Percentiles rank a stretch among this genome's conserved stretches.
phyloP scores from a whole-genome alignment of 2,888 invertebrate species.

The Cecidostiba fungosa region DNA sequence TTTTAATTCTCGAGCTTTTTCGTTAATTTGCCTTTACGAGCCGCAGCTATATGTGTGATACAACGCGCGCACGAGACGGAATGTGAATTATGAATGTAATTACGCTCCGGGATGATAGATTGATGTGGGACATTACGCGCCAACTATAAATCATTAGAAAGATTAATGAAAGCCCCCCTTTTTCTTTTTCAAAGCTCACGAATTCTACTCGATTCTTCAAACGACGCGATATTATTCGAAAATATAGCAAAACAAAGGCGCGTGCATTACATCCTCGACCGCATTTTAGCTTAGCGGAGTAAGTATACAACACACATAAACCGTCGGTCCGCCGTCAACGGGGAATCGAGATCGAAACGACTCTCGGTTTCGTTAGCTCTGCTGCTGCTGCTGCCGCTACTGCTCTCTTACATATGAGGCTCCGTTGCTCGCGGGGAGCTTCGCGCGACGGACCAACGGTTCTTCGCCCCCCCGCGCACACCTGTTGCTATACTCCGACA shows the following conservation, averaged over 20 bases:
- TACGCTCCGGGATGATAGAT: slow-evolving; percentile 46
- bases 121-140: slow-evolving; percentile 33
- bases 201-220: background rate
- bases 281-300: background rate
- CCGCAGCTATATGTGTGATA: background rate
- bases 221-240: background rate
- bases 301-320: background rate
- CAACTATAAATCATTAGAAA: slow-evolving; percentile 54
- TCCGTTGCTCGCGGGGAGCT: slow-evolving; percentile 41
- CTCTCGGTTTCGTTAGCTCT: slow-evolving; percentile 64
- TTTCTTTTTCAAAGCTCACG: background rate
- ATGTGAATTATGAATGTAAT: slow-evolving; percentile 48
- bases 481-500: background rate
- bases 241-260: background rate
- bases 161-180: slow-evolving; percentile 43
- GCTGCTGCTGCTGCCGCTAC: no score
- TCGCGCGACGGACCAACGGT: slow-evolving; percentile 54
- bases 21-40: slow-evolving; percentile 29
- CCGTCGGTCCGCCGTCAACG: slow-evolving; percentile 58
- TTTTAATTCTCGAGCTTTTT: slow-evolving; percentile 16
- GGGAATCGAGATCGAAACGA: slow-evolving; percentile 65
- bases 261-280: background rate
- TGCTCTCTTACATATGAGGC: background rate
- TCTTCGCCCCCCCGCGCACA: slow-evolving; percentile 33
- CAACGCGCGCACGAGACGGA: background rate